Evolutionary conservation across 2,797 vertebrate species (phyloP), one percentile per base, ranked within the genome.

Genomic region (Muscicapa striata): DNA sequence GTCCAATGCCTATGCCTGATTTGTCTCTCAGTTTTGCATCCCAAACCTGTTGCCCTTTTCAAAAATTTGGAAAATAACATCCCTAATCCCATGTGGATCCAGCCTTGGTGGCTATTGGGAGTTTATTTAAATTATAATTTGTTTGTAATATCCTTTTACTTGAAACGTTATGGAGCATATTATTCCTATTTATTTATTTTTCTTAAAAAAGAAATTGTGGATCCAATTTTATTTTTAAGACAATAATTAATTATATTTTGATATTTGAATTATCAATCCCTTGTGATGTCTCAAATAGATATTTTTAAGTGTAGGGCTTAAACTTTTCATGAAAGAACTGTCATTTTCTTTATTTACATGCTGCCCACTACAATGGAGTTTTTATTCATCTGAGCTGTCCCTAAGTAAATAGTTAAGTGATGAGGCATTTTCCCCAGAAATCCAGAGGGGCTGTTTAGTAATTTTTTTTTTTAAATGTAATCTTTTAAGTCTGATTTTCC

Each of bases 401-500:
- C 73, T 51, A 2, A 51, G 10, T 15, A 43, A 85, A 46, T 4
- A 61, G 20, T 24, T 11, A 82, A 76, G 5, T 13, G 46, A 64
- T 58, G 58, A 89, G 75, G 29, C 15, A 43, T 90, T 90, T 88
- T 68, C 57, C 77, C 70, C n/a, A 76, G 77, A 88, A 94, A 84
- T 68, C 77, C 75, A 54, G 63, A 54, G 77, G 51, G 89, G 51
- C 38, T 78, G 69, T 88, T 88, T 45, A 70, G 40, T 66, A 27
- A 17, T 9, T 23, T 57, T 57, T 34, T 36, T 75, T 92, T 11
- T 21, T 26, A 9, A 74, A 57, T 76, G 59, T 40, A 90, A 36
- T 96, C 76, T 92, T 94, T 92, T 80, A 66, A 70, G 36, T 54
- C 49, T 78, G 66, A 43, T 93, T 94, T 76, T 75, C 64, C 55